A percentile compares a stretch with the other conserved stretches of the same genome.
These are phyloP conservation scores for Lucifuga dentata DNA, from an alignment of 2,113 vertebrate species.

Conservation along the genomic window DNA sequence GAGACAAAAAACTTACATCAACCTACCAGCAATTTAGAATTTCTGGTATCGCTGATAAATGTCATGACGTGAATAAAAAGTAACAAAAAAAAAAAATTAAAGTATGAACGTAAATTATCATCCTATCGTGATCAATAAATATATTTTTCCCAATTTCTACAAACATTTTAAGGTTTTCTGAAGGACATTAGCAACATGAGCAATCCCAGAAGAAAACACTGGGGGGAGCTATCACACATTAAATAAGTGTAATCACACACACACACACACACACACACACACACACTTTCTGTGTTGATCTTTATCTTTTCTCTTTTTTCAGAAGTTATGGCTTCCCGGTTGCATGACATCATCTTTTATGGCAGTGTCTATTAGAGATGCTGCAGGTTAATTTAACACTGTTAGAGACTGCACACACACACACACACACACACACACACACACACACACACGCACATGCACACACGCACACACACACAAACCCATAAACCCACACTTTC, in stretches of 20 bases:
- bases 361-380: conserved; percentile 18
- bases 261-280: background rate
- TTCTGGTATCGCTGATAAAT: too few species aligned
- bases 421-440: conserved; percentile 22
- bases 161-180: background rate
- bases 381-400: conserved; percentile 48
- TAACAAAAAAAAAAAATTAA: too few species aligned
- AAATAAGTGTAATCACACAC: conserved; percentile 12
- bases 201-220: conserved; percentile 23
- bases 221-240: conserved; percentile 19
- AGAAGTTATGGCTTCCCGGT: conserved; percentile 36
- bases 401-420: conserved; percentile 31
- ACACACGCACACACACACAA: background rate
- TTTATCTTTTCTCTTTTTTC: conserved; percentile 12
- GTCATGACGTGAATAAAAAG: too few species aligned
- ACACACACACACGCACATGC: conserved; percentile 4
- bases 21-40: too few species aligned
- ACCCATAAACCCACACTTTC: background rate
- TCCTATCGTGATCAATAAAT: too few species aligned
- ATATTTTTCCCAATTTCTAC: too few species aligned
- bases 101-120: too few species aligned
- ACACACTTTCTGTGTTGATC: background rate
- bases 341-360: conserved; percentile 62
- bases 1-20: too few species aligned
- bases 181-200: conserved; percentile 4